Conservation (phyloP, 2,797 vertebrate species). For the Podarcis siculus region DNA sequence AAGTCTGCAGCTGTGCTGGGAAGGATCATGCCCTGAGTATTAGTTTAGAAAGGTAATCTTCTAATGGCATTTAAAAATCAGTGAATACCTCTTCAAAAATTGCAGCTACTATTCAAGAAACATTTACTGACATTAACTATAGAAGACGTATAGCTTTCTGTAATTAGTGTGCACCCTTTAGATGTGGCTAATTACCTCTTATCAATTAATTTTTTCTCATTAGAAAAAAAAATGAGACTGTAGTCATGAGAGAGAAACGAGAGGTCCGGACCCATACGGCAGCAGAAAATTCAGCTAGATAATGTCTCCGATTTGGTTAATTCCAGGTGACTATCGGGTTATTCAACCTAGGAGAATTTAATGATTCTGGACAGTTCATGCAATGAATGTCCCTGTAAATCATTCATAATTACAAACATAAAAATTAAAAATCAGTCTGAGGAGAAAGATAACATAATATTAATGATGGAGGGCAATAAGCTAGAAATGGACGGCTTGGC, state of each 20-base stretch:
- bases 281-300: conserved; percentile 74
- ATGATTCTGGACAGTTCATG: conserved; percentile 86
- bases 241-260: conserved; percentile 44
- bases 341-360: conserved; percentile 91
- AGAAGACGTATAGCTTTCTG: conserved; percentile 71
- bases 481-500: conserved; percentile 72
- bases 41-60: conserved; percentile 67
- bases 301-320: conserved; percentile 78
- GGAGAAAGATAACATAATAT: conserved; percentile 84
- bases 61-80: conserved; percentile 71
- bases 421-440: conserved; percentile 88
- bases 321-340: conserved; percentile 88
- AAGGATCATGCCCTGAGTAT: background rate
- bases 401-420: conserved; percentile 84
- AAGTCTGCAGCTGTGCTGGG: conserved; percentile 20
- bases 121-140: conserved; percentile 61
- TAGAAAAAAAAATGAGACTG: conserved; percentile 17
- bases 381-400: conserved; percentile 89
- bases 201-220: conserved; percentile 73
- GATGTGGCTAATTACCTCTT: conserved; percentile 79
- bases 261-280: conserved; percentile 61
- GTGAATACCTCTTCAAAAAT: conserved; percentile 50
- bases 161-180: conserved; percentile 78
- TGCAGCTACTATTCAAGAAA: conserved; percentile 62
- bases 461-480: conserved; percentile 81